Evolutionary conservation across 2,888 invertebrate genomes (phyloP).

Genomic region (Rutpela maculata): DNA sequence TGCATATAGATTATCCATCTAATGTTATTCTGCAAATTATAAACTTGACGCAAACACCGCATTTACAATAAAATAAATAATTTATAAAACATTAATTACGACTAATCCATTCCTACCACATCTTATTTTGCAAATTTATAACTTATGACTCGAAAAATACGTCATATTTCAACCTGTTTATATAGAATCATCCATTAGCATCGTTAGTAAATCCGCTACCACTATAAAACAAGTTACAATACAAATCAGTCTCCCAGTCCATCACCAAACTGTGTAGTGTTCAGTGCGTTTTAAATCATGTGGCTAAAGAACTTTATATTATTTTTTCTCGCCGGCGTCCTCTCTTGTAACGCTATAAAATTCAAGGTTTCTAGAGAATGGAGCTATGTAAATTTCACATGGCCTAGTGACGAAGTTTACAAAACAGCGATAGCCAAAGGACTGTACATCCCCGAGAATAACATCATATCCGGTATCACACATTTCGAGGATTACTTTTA

Average conservation of each 20-base stretch:
- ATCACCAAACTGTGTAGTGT: slow-evolving; percentile 28
- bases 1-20: not conserved
- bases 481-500: slow-evolving; percentile 81
- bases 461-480: slow-evolving; percentile 82
- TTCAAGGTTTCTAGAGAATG: slow-evolving; percentile 85
- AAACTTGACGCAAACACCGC: slow-evolving; percentile 21
- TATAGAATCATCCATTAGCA: slow-evolving; percentile 49
- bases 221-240: slow-evolving; percentile 50
- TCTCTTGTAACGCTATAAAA: slow-evolving; percentile 51
- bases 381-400: slow-evolving; percentile 83
- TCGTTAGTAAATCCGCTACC: slow-evolving; percentile 45
- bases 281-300: slow-evolving; percentile 46
- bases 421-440: slow-evolving; percentile 76
- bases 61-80: slow-evolving; percentile 28
- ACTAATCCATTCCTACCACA: slow-evolving; percentile 15
- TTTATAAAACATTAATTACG: slow-evolving; percentile 26
- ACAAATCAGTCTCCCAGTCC: slow-evolving; percentile 24
- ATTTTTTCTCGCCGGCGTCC: slow-evolving; percentile 40
- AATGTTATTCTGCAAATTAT: not conserved
- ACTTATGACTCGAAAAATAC: slow-evolving; percentile 25
- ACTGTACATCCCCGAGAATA: slow-evolving; percentile 81
- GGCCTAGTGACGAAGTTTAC: slow-evolving; percentile 78
- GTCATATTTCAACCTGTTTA: slow-evolving; percentile 45
- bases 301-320: slow-evolving; percentile 34
- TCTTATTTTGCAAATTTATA: slow-evolving; percentile 19